Base-by-base conservation (phyloP, 2,113 vertebrate genomes). In the Sula dactylatra region DNA sequence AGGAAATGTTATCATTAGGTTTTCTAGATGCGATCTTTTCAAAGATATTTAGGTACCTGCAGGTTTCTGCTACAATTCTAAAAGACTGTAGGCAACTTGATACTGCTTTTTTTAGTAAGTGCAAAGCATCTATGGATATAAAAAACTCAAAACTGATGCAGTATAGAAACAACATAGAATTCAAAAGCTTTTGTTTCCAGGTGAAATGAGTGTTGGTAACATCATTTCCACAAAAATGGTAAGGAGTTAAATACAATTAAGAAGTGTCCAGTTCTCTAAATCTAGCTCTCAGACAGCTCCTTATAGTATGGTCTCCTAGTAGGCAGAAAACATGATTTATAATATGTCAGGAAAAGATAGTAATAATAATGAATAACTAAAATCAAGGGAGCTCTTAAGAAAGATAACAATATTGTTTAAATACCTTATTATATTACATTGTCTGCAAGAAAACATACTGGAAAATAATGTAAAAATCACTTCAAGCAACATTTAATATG, bases 91-190 rank as follows among this genome's bases (percentile, higher is more conserved):
- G 27, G 25, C 10, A 59, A 13, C 7, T 61, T 19, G 4, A 7
- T 45, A 6, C 5, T 2, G 4, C 5, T 7, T 26, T 26, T 21
- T 62, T 79, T 25, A 65, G 26, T 56, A 44, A 76, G 16, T 2
- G 0, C 11, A 0, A 10, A 44, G 9, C 16, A 13, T 42, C 11
- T 45, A 7, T 29, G 8, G 76, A 34, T 27, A 49, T 1, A 54
- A 74, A 81, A 85, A 29, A 0, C 21, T 44, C 14, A 11, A 14
- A 70, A 61, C 7, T 29, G 18, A 31, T 27, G 9, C 7, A 25
- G 13, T 8, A 25, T 7, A 50, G 34, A 44, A 62, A 34, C 8
- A 50, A 38, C 10, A 16, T 0, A 32, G 16, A 47, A 78, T 45
- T n/a, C 4, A 31, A 71, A 81, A 69, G 17, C 29, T 84, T 82